phyloP scores from a whole-genome alignment of 2,888 invertebrate genomes.

The Acanthosepion pharaonis region DNA sequence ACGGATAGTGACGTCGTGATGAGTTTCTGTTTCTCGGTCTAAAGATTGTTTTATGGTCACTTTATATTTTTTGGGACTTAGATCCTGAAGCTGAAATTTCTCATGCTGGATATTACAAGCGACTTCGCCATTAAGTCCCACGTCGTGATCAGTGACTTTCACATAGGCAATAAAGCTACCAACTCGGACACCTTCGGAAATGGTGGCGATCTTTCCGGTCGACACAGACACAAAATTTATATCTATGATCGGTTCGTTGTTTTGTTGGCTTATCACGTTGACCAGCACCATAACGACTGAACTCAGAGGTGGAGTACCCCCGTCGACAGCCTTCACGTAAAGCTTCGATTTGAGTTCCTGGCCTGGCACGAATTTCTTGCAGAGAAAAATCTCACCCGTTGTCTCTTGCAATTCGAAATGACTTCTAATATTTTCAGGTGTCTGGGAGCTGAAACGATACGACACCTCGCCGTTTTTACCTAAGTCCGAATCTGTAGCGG shows the following conservation, averaged over 20 bases:
- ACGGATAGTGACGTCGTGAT: background rate
- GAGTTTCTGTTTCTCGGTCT: background rate
- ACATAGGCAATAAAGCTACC: background rate
- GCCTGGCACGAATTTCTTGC: background rate
- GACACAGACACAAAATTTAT: background rate
- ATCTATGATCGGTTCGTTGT: background rate
- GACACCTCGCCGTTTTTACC: slow-evolving; percentile 83
- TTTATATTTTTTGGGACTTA: background rate
- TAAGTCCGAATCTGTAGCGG: slow-evolving; percentile 79
- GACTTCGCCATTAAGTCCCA: background rate
- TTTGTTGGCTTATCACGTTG: background rate
- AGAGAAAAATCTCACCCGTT: background rate
- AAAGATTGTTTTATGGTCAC: background rate
- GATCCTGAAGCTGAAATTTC: background rate
- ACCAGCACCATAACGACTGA: background rate
- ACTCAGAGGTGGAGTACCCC: background rate
- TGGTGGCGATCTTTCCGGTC: background rate
- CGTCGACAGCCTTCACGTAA: background rate
- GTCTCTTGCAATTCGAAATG: slow-evolving; percentile 6
- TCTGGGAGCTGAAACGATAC: background rate
- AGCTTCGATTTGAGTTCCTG: background rate
- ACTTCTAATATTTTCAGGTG: background rate
- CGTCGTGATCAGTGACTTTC: background rate
- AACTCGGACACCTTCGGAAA: background rate
- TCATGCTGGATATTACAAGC: background rate